Percentiles rank a stretch among this genome's conserved stretches.
Conservation (phyloP, 2,888 invertebrate genomes). For the Auanema freiburgensis region DNA sequence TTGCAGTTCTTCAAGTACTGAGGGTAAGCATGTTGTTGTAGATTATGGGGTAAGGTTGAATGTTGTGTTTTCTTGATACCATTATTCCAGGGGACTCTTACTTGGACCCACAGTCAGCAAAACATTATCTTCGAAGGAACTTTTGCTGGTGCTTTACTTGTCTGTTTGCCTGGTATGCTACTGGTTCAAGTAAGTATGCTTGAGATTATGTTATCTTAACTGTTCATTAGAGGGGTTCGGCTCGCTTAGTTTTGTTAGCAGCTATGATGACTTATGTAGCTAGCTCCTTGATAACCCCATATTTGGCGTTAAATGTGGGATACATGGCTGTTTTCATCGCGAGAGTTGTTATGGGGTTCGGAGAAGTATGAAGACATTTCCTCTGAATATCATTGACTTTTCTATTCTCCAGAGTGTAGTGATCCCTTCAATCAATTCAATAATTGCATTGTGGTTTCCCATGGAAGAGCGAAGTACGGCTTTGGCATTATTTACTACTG, state of each 20-base stretch:
- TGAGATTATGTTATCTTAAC: background rate
- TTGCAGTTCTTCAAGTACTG: slow-evolving; percentile 16
- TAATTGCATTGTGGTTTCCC: slow-evolving; percentile 55
- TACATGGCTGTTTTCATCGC: slow-evolving; percentile 42
- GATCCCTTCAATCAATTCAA: slow-evolving; percentile 50
- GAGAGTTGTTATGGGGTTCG: slow-evolving; percentile 52
- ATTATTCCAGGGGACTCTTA: slow-evolving; percentile 39
- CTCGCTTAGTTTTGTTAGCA: slow-evolving; percentile 13
- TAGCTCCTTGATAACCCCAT: slow-evolving; percentile 43
- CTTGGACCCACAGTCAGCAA: slow-evolving; percentile 47
- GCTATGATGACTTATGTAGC: slow-evolving; percentile 33
- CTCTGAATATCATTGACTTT: background rate
- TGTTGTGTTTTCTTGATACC: background rate
- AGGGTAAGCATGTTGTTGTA: slow-evolving; percentile 31
- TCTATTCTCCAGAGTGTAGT: slow-evolving; percentile 41
- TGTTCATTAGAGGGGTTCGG: slow-evolving; percentile 10
- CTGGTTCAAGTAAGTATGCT: slow-evolving; percentile 29
- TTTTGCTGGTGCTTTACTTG: slow-evolving; percentile 51
- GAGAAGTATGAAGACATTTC: slow-evolving; percentile 34
- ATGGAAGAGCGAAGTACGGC: slow-evolving; percentile 48
- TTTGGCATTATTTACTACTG: slow-evolving; percentile 48
- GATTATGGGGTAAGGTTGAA: slow-evolving; percentile 36
- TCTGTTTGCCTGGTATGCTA: slow-evolving; percentile 50
- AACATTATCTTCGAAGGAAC: slow-evolving; percentile 52
- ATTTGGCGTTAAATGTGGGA: slow-evolving; percentile 37